Percentiles rank a stretch among this genome's conserved stretches.
These are phyloP conservation scores for Xylota segnis DNA, from an alignment of 2,888 invertebrate genomes.

Conservation along the genomic window DNA sequence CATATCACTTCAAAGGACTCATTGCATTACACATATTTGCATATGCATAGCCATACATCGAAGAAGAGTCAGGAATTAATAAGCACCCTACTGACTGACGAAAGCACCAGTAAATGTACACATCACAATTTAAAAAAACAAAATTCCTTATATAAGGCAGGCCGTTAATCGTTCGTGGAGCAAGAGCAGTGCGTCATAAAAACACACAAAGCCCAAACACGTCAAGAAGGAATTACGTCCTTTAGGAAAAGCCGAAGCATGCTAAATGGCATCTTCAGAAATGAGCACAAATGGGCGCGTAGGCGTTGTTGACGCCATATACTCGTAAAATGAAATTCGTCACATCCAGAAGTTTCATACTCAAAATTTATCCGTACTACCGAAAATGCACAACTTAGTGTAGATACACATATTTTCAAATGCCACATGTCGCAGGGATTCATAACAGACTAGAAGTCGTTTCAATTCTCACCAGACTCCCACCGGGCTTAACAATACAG, in stretches of 20 bases:
- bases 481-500: slow-evolving; percentile 10
- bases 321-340: slow-evolving; percentile 11
- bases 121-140: slow-evolving; percentile 29
- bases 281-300: slow-evolving; percentile 22
- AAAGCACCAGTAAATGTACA: slow-evolving; percentile 13
- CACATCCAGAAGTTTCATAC: slow-evolving; percentile 3
- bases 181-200: slow-evolving; percentile 26
- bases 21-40: neutral
- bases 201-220: slow-evolving; percentile 21
- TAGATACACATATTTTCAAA: neutral
- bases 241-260: neutral
- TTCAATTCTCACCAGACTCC: slow-evolving; percentile 5
- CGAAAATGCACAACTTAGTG: neutral
- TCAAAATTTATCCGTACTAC: neutral
- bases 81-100: slow-evolving; percentile 24
- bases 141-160: slow-evolving; percentile 22
- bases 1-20: too few relatives aligned
- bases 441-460: slow-evolving; percentile 6
- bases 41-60: neutral
- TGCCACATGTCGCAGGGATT: slow-evolving; percentile 29
- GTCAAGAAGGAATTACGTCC: slow-evolving; percentile 11
- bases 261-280: slow-evolving; percentile 34
- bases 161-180: slow-evolving; percentile 25
- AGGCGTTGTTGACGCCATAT: slow-evolving; percentile 37
- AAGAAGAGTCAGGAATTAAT: slow-evolving; percentile 23